These are phyloP conservation scores for Zhengitettix transpicula DNA, from an alignment of 2,888 invertebrate genomes.

Conservation along the genomic window DNA sequence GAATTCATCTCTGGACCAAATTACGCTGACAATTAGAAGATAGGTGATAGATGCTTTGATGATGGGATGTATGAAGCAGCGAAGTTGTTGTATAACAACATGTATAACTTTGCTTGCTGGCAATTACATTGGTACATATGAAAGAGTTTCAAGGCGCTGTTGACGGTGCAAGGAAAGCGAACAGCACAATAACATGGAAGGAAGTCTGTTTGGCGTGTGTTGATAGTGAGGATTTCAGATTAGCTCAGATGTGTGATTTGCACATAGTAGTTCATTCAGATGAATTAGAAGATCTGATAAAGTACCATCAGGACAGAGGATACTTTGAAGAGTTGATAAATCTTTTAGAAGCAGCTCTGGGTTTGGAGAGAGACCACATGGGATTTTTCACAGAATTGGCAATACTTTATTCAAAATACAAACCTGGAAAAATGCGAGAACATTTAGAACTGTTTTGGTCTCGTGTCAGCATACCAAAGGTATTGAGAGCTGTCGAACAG, in stretches of 20 bases:
- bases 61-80: slow-evolving; percentile 98
- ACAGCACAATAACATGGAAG: slow-evolving; percentile 80
- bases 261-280: slow-evolving; percentile 99
- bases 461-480: slow-evolving; percentile 98
- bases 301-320: slow-evolving; percentile 95
- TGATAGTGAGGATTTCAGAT: slow-evolving; percentile 94
- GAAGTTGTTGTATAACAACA: slow-evolving; percentile 94
- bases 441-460: slow-evolving; percentile 99
- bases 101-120: slow-evolving; percentile 96
- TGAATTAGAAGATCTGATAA: slow-evolving; percentile 95
- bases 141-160: slow-evolving; percentile 98
- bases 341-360: slow-evolving; percentile 83
- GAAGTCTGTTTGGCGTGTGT: slow-evolving; percentile 99
- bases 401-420: slow-evolving; percentile 97
- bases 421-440: slow-evolving; percentile 97
- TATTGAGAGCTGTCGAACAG: slow-evolving; percentile 91
- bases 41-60: slow-evolving; percentile 96
- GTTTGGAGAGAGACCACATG: slow-evolving; percentile 97
- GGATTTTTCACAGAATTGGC: slow-evolving; percentile 99
- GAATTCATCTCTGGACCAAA: slow-evolving; percentile 98
- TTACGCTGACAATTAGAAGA: slow-evolving; percentile 98
- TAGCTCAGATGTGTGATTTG: slow-evolving; percentile 99
- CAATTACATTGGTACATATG: slow-evolving; percentile 91
- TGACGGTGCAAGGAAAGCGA: slow-evolving; percentile 95
- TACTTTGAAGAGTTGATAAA: slow-evolving; percentile 97